phyloP scores from a whole-genome alignment of 1,140 invertebrate species.

The Aplysia californica region DNA sequence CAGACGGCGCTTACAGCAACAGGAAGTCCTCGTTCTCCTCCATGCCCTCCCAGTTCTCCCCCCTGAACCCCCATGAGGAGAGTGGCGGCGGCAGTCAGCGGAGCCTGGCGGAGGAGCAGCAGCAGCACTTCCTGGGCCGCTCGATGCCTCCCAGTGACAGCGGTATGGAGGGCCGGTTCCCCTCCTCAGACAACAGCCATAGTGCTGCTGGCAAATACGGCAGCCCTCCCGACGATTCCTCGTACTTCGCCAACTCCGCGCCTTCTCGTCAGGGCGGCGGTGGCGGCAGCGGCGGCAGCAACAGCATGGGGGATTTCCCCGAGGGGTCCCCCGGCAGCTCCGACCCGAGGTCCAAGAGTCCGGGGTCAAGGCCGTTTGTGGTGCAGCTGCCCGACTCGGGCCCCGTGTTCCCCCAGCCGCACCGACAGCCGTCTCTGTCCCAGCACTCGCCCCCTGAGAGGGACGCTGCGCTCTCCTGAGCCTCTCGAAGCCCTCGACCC shows the following conservation, averaged over 20 bases:
- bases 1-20: neutral
- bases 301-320: neutral
- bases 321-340: neutral
- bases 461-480: too few relatives aligned
- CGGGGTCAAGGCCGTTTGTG: slow-evolving; percentile 13
- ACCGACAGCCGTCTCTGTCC: neutral
- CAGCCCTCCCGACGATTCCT: neutral
- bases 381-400: slow-evolving; percentile 27
- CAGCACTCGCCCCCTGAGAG: neutral
- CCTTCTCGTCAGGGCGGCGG: neutral
- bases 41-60: slow-evolving; percentile 3
- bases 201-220: neutral
- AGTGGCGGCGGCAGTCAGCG: neutral
- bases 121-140: slow-evolving; percentile 1
- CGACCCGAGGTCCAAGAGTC: neutral
- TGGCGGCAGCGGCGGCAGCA: neutral
- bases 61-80: neutral
- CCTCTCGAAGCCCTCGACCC: too few relatives aligned
- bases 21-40: neutral
- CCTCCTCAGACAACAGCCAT: neutral
- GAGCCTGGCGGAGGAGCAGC: neutral
- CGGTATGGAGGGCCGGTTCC: neutral
- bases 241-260: neutral
- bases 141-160: neutral
- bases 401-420: slow-evolving; percentile 15